Percentiles rank a stretch among this genome's conserved stretches.
Conservation (phyloP, 2,888 invertebrate genomes). For the Chrysina gloriosa region DNA sequence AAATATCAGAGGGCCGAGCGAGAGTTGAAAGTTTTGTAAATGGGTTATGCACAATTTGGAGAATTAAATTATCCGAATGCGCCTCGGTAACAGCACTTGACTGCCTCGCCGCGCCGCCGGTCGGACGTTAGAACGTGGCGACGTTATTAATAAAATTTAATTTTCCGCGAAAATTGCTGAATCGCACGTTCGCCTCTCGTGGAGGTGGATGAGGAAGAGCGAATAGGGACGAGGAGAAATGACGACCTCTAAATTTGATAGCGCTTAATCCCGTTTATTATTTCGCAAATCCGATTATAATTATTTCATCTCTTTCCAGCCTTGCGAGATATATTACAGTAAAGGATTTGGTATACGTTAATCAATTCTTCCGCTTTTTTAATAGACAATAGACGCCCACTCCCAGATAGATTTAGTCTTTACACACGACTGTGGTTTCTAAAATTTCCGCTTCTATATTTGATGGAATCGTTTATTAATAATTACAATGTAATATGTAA, state of each 20-base stretch:
- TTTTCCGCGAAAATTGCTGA: slow-evolving; percentile 38
- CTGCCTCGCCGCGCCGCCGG: slow-evolving; percentile 11
- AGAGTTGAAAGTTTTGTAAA: slow-evolving; percentile 37
- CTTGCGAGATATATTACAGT: too few species aligned
- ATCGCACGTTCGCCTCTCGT: slow-evolving; percentile 22
- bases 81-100: slow-evolving; percentile 30
- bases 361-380: too few species aligned
- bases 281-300: not conserved
- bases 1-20: slow-evolving; percentile 15
- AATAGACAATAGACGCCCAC: too few species aligned
- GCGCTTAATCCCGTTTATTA: slow-evolving; percentile 5
- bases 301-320: not conserved
- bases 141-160: slow-evolving; percentile 39
- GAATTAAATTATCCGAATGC: slow-evolving; percentile 37
- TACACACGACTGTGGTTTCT: too few species aligned
- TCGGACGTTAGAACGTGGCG: slow-evolving; percentile 31
- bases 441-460: too few species aligned
- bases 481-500: too few species aligned
- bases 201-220: not conserved
- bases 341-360: too few species aligned
- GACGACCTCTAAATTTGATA: not conserved
- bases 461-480: too few species aligned
- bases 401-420: too few species aligned
- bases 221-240: not conserved
- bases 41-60: slow-evolving; percentile 43